Evolutionary conservation across 1,140 invertebrate genomes (phyloP), one percentile per base, ranked within the genome.

Genomic region (Lucilia cuprina): DNA sequence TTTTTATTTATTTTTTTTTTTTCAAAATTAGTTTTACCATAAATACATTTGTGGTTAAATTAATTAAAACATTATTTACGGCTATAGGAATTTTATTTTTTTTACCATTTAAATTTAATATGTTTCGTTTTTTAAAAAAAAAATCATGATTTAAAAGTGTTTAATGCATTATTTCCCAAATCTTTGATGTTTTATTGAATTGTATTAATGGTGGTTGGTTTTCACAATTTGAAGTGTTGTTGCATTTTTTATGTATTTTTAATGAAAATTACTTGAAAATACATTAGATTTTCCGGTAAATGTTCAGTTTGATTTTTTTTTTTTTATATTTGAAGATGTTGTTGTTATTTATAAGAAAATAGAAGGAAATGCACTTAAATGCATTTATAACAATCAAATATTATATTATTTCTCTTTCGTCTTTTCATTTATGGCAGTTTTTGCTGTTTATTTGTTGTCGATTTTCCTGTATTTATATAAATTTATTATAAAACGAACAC

Each of bases 341-440:
- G 30, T 75, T 25, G 25, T 4, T 14, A 14, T 34, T 75, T 75
- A 34, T 75, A 12, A 34, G n/a, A 34, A 75, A 75, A 75, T 75
- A 75, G 35, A 75, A 75, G 74, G 74, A 75, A 75, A 75, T 75
- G 25, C 30, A 30, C 74, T 75, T 75, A 75, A 75, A 75, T 75
- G 25, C 74, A 75, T 75, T 75, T 14, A 30, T 75, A 75, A 75
- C 74, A 75, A 75, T 75, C 74, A 75, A 75, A 75, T 75, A 75
- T 75, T 75, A 75, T 75, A 25, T 75, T 75, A 75, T 75, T 75
- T 75, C 74, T 75, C 30, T 34, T 75, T 14, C 25, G 12, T 75
- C 30, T 34, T 75, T 75, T 75, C 65, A 19, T 74, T 74, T 74
- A 74, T 21, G 5, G 25, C 19, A 30, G 25, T 75, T 75, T 75